phyloP scores from a whole-genome alignment of 2,888 invertebrate genomes.

The Odontocerum albicorne region DNA sequence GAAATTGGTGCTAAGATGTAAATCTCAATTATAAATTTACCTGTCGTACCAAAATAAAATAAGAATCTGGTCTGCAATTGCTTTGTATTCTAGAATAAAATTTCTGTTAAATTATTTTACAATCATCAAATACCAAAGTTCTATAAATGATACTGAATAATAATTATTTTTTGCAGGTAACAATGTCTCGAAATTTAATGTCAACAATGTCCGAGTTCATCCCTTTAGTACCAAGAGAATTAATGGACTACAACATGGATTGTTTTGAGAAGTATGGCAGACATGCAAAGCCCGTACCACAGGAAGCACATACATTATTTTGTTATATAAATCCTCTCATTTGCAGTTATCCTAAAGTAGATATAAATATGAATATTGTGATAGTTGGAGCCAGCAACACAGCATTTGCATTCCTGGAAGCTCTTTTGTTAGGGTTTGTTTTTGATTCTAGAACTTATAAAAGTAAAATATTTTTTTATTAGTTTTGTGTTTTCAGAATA shows the following conservation, averaged over 20 bases:
- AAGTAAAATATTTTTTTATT: too few species aligned
- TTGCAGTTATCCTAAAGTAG: constrained; percentile 52
- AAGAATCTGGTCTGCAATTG: too few species aligned
- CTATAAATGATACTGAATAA: too few species aligned
- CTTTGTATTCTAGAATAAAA: too few species aligned
- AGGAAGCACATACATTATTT: constrained; percentile 47
- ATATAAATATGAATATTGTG: constrained; percentile 62
- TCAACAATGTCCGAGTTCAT: constrained; percentile 30
- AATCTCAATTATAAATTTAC: too few species aligned
- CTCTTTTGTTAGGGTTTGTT: constrained; percentile 56
- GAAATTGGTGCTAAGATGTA: too few species aligned
- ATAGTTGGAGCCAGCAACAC: constrained; percentile 68
- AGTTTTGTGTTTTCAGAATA: too few species aligned
- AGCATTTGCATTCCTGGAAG: constrained; percentile 63
- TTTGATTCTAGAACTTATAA: not conserved
- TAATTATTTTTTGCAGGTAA: constrained; percentile 38
- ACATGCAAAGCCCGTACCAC: constrained; percentile 34
- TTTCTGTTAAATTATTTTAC: too few species aligned
- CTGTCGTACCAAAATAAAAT: too few species aligned
- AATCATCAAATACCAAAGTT: too few species aligned
- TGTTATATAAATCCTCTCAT: constrained; percentile 58
- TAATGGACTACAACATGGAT: constrained; percentile 13
- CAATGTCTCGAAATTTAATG: constrained; percentile 40
- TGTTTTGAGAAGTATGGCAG: constrained; percentile 22
- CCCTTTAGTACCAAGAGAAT: constrained; percentile 2